phyloP scores from a whole-genome alignment of 2,113 vertebrate species.

The Erinaceus europaeus region DNA sequence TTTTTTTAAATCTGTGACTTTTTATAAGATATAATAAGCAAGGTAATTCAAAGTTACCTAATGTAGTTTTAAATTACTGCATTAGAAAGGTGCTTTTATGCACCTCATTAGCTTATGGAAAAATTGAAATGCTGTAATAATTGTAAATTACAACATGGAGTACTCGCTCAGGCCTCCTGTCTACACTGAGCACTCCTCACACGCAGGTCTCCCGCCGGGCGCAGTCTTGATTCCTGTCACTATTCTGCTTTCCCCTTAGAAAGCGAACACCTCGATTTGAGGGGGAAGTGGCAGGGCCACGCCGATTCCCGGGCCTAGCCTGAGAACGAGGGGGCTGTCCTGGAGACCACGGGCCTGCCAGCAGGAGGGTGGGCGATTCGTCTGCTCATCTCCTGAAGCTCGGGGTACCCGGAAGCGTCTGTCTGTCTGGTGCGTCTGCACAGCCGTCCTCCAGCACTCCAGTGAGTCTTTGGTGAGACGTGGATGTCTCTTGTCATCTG shows the following conservation, averaged over 20 bases:
- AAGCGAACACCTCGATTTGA: neutral
- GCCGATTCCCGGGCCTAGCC: too few species aligned
- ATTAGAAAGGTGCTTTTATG: conserved; percentile 55
- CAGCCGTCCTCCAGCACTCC: conserved; percentile 83
- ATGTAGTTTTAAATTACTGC: conserved; percentile 68
- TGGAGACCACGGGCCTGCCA: too few species aligned
- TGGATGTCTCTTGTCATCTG: conserved; percentile 96
- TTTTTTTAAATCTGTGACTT: conserved; percentile 41
- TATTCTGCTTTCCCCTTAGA: neutral
- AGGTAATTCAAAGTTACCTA: conserved; percentile 71
- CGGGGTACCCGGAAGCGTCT: too few species aligned
- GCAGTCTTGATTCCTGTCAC: neutral
- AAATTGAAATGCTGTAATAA: conserved; percentile 68
- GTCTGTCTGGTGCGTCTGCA: conserved; percentile 61
- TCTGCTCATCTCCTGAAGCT: too few species aligned
- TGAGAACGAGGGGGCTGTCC: too few species aligned
- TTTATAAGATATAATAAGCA: conserved; percentile 65
- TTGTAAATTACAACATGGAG: conserved; percentile 69
- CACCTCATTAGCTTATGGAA: conserved; percentile 66
- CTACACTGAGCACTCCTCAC: conserved; percentile 33
- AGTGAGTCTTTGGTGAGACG: conserved; percentile 88
- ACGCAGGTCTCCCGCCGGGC: too few species aligned
- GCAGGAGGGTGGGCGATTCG: neutral
- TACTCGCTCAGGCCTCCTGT: conserved; percentile 58
- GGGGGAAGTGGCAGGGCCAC: too few species aligned